Evolutionary conservation across 2,113 vertebrate genomes (phyloP).

Genomic region (Melanerpes formicivorus): DNA sequence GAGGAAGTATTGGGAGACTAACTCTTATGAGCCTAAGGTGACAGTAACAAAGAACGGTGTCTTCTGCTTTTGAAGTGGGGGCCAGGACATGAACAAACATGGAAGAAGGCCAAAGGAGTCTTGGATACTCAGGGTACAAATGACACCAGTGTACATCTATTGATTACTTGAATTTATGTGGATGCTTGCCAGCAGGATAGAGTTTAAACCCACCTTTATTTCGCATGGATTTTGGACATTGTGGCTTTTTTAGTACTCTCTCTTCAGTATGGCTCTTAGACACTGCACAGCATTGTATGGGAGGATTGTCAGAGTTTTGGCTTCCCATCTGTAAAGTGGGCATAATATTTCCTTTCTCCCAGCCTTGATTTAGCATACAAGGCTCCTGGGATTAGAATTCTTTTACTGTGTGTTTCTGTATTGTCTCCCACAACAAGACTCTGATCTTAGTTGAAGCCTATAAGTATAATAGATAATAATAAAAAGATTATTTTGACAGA

Average conservation of each 20-base stretch:
- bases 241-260: background rate
- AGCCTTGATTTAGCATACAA: background rate
- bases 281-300: rapidly evolving
- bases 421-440: background rate
- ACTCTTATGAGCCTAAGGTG: background rate
- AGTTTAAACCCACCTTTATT: background rate
- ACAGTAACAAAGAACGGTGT: background rate
- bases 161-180: background rate
- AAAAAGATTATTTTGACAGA: conserved; percentile 55
- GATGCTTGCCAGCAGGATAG: background rate
- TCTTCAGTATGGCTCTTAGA: background rate
- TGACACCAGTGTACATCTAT: background rate
- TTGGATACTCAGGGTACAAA: background rate
- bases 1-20: background rate
- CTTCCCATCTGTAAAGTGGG: background rate
- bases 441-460: conserved; percentile 13
- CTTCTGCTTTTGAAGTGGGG: background rate
- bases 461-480: conserved; percentile 43
- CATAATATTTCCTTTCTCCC: conserved; percentile 20
- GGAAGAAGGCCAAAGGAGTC: background rate
- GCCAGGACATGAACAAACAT: background rate
- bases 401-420: background rate
- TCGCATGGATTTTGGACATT: background rate
- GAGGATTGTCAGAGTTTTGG: background rate
- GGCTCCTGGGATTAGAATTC: background rate